A percentile compares a stretch with the other conserved stretches of the same genome.
These are phyloP conservation scores for Prorops nasuta DNA, from an alignment of 1,140 invertebrate genomes.

Conservation along the genomic window DNA sequence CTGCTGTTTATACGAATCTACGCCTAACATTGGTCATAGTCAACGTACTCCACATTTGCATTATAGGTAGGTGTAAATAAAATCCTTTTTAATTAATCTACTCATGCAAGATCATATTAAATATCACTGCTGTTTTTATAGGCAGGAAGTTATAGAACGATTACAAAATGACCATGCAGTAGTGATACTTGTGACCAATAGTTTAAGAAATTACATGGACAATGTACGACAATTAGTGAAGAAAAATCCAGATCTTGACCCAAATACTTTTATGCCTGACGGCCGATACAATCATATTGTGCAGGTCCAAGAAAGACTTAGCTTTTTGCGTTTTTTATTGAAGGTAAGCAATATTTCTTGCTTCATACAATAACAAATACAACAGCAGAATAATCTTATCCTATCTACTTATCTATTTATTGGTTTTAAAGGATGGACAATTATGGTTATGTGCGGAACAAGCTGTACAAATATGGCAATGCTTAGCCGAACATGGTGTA, in stretches of 20 bases:
- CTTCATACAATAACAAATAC: slow-evolving; percentile 2
- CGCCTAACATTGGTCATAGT: slow-evolving; percentile 65
- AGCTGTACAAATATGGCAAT: slow-evolving; percentile 97
- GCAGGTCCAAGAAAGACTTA: slow-evolving; percentile 92
- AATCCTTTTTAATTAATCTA: neutral
- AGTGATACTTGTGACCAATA: slow-evolving; percentile 91
- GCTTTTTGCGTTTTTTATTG: slow-evolving; percentile 88
- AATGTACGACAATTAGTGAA: slow-evolving; percentile 72
- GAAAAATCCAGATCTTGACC: slow-evolving; percentile 76
- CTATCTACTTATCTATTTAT: neutral
- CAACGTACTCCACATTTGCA: slow-evolving; percentile 65
- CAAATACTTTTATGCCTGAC: slow-evolving; percentile 80
- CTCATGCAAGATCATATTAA: neutral
- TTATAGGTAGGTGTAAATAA: slow-evolving; percentile 58
- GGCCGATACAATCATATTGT: slow-evolving; percentile 87
- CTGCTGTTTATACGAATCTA: slow-evolving; percentile 88
- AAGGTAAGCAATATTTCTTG: slow-evolving; percentile 57
- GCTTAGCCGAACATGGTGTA: slow-evolving; percentile 89
- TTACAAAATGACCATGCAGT: slow-evolving; percentile 90
- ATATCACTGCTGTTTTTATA: slow-evolving; percentile 20
- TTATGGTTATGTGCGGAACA: slow-evolving; percentile 94
- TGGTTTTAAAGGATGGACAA: slow-evolving; percentile 72
- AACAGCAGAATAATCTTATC: neutral
- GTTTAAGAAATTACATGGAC: slow-evolving; percentile 90
- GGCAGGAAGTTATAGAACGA: slow-evolving; percentile 84